These are phyloP conservation scores for Lutjanus erythropterus DNA, from an alignment of 2,113 vertebrate genomes.

Conservation along the genomic window DNA sequence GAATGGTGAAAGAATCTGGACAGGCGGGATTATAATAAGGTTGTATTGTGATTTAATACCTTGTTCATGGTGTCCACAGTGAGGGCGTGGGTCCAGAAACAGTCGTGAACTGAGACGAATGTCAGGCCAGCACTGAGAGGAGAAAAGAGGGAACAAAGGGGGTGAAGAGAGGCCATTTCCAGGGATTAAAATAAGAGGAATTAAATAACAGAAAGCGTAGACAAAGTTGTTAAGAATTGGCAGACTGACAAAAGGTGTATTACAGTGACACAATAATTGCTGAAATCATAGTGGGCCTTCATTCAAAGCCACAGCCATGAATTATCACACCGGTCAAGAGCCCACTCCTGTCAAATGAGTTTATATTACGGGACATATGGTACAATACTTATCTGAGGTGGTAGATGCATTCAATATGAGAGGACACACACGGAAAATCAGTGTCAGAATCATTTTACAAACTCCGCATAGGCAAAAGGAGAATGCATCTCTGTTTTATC, in stretches of 20 bases:
- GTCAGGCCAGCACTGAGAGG: conserved; percentile 89
- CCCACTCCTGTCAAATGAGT: background rate
- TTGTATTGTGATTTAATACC: conserved; percentile 78
- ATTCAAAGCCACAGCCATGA: conserved; percentile 1
- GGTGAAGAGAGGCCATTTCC: background rate
- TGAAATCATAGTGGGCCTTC: background rate
- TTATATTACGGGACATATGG: background rate
- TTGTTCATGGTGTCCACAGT: conserved; percentile 94
- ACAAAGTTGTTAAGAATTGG: background rate
- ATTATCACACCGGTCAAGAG: conserved; percentile 3
- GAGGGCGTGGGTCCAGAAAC: conserved; percentile 96
- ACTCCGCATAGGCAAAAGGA: background rate
- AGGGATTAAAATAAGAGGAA: conserved; percentile 10
- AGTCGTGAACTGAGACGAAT: conserved; percentile 97
- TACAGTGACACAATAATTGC: background rate
- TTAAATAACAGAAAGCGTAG: background rate
- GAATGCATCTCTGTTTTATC: background rate
- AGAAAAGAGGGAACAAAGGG: background rate
- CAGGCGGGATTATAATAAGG: background rate
- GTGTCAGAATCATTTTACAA: background rate
- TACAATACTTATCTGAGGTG: background rate
- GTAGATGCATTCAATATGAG: background rate
- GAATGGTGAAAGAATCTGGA: background rate
- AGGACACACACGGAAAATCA: background rate
- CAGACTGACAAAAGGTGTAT: background rate